Evolutionary conservation across 2,888 invertebrate species (phyloP).

Genomic region (Tricholauxania praeusta): DNA sequence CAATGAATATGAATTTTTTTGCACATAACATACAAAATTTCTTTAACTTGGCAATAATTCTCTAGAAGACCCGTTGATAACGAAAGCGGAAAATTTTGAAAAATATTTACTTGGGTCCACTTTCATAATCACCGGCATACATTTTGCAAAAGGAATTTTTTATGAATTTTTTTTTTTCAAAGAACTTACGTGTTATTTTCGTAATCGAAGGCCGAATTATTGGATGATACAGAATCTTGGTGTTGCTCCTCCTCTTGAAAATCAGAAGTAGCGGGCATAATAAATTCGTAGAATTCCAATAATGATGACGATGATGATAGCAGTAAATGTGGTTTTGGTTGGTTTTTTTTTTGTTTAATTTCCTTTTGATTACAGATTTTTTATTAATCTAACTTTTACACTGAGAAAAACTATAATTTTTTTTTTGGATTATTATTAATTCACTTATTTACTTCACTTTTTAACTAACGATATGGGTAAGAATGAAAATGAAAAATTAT

Average conservation of each 20-base stretch:
- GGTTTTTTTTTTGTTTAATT: background rate
- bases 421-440: background rate
- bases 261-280: slow-evolving; percentile 31
- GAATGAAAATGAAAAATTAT: background rate
- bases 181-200: slow-evolving; percentile 25
- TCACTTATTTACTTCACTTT: background rate
- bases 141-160: background rate
- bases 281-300: background rate
- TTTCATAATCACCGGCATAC: too few relatives aligned
- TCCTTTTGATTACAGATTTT: background rate
- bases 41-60: too few relatives aligned
- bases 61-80: too few relatives aligned
- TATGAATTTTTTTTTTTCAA: background rate
- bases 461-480: background rate
- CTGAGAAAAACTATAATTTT: background rate
- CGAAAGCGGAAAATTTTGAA: too few relatives aligned
- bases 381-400: background rate
- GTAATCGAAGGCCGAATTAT: slow-evolving; percentile 15
- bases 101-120: too few relatives aligned
- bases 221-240: slow-evolving; percentile 14
- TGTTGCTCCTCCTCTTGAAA: slow-evolving; percentile 19
- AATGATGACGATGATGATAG: too few relatives aligned
- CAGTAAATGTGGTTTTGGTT: background rate
- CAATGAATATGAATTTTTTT: too few relatives aligned
- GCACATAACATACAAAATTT: too few relatives aligned